These are phyloP conservation scores for Papilio demoleus DNA, from an alignment of 2,888 invertebrate genomes.

Conservation along the genomic window DNA sequence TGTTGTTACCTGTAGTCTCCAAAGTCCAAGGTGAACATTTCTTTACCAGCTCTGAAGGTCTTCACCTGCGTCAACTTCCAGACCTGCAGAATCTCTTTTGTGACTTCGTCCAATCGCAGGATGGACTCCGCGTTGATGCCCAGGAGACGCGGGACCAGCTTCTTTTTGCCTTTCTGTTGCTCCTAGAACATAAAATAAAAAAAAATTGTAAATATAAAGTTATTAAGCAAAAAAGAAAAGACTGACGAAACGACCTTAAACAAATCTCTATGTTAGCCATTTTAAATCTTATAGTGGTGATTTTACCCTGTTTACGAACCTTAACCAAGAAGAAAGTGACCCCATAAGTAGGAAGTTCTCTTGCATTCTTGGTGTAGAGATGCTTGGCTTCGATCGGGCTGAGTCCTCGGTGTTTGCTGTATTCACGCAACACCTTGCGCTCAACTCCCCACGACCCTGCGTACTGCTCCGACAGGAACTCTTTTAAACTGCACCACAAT, in stretches of 20 bases:
- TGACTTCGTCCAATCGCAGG: conserved; percentile 96
- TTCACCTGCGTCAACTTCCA: conserved; percentile 99
- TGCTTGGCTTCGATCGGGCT: conserved; percentile 97
- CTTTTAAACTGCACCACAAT: conserved; percentile 88
- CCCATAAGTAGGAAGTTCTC: conserved; percentile 98
- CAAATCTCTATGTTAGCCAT: no score
- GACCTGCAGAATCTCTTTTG: conserved; percentile 97
- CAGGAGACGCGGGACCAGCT: conserved; percentile 97
- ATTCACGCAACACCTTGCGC: conserved; percentile 96
- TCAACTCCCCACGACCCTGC: conserved; percentile 95
- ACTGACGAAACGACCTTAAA: no score
- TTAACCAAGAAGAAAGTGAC: conserved; percentile 99
- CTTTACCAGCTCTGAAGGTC: conserved; percentile 96
- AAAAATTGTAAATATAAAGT: neutral
- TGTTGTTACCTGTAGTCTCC: conserved; percentile 92
- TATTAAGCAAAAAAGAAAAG: neutral
- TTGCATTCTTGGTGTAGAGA: conserved; percentile 96
- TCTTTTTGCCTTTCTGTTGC: conserved; percentile 98
- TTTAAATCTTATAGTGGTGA: no score
- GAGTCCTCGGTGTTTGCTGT: conserved; percentile 89
- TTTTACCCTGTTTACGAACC: no score
- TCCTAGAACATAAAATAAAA: conserved; percentile 82
- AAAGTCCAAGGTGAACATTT: conserved; percentile 99
- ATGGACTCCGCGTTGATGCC: conserved; percentile 99
- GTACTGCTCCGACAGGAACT: conserved; percentile 97